These are phyloP conservation scores for Lampris megalopsis DNA, from an alignment of 2,113 vertebrate species.

Conservation along the genomic window DNA sequence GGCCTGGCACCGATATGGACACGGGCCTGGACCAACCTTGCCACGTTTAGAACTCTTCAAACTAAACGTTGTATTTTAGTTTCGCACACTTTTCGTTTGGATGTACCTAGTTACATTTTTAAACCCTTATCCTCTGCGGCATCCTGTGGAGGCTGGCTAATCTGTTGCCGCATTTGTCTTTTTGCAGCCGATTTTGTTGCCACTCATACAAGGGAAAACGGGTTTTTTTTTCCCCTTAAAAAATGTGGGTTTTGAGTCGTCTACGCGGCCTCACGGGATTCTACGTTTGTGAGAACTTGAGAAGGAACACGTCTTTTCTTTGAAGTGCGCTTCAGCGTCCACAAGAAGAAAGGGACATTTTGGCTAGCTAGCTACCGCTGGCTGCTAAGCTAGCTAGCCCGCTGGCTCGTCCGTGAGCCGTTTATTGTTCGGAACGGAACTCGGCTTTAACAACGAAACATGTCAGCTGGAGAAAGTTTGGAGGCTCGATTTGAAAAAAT, in stretches of 20 bases:
- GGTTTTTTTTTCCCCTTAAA: constrained; percentile 31
- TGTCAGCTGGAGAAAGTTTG: constrained; percentile 93
- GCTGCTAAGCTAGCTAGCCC: constrained; percentile 73
- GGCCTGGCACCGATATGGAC: constrained; percentile 59
- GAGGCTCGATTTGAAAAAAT: constrained; percentile 97
- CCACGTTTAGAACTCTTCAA: constrained; percentile 18
- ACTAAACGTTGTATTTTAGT: constrained; percentile 29
- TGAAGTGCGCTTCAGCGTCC: constrained; percentile 70
- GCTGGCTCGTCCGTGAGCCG: constrained; percentile 57
- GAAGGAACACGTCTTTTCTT: constrained; percentile 73
- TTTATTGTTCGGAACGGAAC: constrained; percentile 61
- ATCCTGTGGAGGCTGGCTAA: constrained; percentile 79
- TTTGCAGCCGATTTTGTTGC: constrained; percentile 66
- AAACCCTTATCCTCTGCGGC: constrained; percentile 73
- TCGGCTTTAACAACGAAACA: constrained; percentile 71
- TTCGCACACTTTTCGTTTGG: constrained; percentile 69
- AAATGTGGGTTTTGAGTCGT: constrained; percentile 74
- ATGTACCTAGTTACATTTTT: constrained; percentile 67
- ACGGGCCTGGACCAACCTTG: constrained; percentile 62
- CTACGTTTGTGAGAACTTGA: constrained; percentile 46
- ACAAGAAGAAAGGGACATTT: constrained; percentile 75
- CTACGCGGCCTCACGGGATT: constrained; percentile 53
- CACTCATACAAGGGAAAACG: constrained; percentile 45
- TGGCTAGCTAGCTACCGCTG: constrained; percentile 76
- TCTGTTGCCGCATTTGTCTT: constrained; percentile 75